phyloP scores from a whole-genome alignment of 2,888 invertebrate genomes.

The Herminia tarsipennalis region DNA sequence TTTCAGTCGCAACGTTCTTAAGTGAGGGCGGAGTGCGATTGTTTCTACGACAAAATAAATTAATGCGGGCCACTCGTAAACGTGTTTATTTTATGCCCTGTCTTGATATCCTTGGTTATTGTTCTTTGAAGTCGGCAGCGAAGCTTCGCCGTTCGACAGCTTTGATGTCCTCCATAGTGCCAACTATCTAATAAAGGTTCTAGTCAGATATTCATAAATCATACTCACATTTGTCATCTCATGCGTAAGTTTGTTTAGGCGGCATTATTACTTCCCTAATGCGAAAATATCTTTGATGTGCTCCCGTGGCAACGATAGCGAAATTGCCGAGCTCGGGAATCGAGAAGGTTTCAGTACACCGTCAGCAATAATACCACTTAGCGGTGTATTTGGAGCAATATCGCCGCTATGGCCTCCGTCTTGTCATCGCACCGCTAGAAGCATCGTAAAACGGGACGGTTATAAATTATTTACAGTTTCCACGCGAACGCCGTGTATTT shows the following conservation, averaged over 20 bases:
- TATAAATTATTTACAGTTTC: slow-evolving; percentile 83
- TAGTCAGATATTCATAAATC: slow-evolving; percentile 60
- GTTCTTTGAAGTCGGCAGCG: slow-evolving; percentile 71
- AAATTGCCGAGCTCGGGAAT: slow-evolving; percentile 56
- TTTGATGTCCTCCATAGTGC: slow-evolving; percentile 70
- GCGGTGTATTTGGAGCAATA: slow-evolving; percentile 54
- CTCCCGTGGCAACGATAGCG: slow-evolving; percentile 42
- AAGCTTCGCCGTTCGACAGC: slow-evolving; percentile 58
- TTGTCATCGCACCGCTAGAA: slow-evolving; percentile 69
- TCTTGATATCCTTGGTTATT: slow-evolving; percentile 66
- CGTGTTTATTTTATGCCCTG: slow-evolving; percentile 66
- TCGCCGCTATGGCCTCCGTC: slow-evolving; percentile 53
- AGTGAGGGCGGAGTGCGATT: slow-evolving; percentile 62
- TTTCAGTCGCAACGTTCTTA: slow-evolving; percentile 65
- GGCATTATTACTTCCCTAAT: slow-evolving; percentile 54
- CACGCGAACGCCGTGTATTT: slow-evolving; percentile 77
- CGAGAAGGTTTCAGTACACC: slow-evolving; percentile 51
- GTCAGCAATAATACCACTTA: slow-evolving; percentile 72
- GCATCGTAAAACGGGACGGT: slow-evolving; percentile 70
- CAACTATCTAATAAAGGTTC: slow-evolving; percentile 46
- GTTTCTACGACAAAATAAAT: slow-evolving; percentile 79
- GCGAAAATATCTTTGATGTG: slow-evolving; percentile 64
- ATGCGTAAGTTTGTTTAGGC: slow-evolving; percentile 54
- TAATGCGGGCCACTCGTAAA: slow-evolving; percentile 73
- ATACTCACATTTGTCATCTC: slow-evolving; percentile 57